These are phyloP conservation scores for Pseudomugil gertrudae DNA, from an alignment of 2,797 vertebrate genomes.

Conservation along the genomic window DNA sequence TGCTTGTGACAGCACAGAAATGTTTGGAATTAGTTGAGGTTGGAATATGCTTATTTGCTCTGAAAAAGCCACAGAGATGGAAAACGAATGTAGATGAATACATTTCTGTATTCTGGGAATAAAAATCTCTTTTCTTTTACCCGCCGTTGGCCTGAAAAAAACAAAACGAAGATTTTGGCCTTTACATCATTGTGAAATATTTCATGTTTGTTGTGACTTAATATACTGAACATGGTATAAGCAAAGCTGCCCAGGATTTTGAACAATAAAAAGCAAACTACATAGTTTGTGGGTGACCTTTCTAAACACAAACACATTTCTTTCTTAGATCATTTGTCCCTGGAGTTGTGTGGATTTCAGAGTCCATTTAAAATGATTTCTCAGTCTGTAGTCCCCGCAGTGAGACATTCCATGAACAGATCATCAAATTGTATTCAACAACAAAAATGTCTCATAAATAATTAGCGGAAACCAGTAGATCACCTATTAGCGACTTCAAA, in stretches of 20 bases:
- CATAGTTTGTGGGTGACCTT: conserved; percentile 15
- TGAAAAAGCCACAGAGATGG: conserved; percentile 41
- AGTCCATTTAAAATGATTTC: conserved; percentile 39
- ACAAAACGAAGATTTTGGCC: conserved; percentile 7
- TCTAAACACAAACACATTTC: conserved; percentile 7
- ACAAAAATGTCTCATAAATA: neutral
- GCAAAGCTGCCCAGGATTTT: neutral
- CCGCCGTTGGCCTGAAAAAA: conserved; percentile 2
- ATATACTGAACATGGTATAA: neutral
- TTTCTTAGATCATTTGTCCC: conserved; percentile 43
- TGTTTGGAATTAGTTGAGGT: conserved; percentile 73
- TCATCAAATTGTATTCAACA: conserved; percentile 1
- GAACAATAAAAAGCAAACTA: conserved; percentile 24
- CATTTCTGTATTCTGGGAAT: conserved; percentile 47
- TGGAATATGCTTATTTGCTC: conserved; percentile 63
- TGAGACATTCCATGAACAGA: neutral
- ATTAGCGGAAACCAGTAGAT: neutral
- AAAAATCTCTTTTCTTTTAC: conserved; percentile 43
- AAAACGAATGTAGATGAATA: conserved; percentile 63
- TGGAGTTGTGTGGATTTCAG: conserved; percentile 3
- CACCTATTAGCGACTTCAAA: neutral
- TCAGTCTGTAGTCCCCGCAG: conserved; percentile 17
- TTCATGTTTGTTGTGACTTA: neutral
- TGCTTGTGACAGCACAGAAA: conserved; percentile 63
- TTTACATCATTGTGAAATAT: neutral